A percentile compares a stretch with the other conserved stretches of the same genome.
phyloP scores from a whole-genome alignment of 2,113 vertebrate species.

The Tragelaphus imberbis region DNA sequence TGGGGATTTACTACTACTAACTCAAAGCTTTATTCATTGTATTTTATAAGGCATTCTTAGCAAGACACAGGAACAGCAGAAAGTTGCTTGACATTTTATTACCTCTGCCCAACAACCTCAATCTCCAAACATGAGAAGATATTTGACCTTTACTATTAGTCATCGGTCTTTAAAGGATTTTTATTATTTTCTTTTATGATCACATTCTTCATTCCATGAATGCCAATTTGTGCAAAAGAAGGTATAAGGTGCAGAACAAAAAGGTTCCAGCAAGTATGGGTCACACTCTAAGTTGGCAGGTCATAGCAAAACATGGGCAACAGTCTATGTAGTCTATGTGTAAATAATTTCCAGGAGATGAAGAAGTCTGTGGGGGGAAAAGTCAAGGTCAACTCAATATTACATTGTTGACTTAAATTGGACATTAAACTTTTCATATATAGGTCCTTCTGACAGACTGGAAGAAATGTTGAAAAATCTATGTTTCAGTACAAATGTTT shows the following conservation, averaged over 20 bases:
- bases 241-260: not conserved
- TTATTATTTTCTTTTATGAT: conserved; percentile 49
- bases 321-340: not conserved
- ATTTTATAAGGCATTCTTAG: conserved; percentile 29
- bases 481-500: not conserved
- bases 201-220: conserved; percentile 38
- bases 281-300: not conserved
- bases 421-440: not conserved
- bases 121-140: conserved; percentile 41
- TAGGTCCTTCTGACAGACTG: not conserved
- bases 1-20: not conserved
- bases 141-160: conserved; percentile 53
- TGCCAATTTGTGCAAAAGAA: conserved; percentile 2
- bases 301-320: not conserved
- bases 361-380: not conserved
- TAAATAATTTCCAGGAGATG: not conserved
- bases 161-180: conserved; percentile 29
- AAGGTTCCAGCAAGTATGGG: not conserved
- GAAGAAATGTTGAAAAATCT: not conserved
- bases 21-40: not conserved
- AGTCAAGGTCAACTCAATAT: not conserved
- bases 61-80: conserved; percentile 22
- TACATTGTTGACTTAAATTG: not conserved
- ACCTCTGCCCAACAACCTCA: conserved; percentile 25
- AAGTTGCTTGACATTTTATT: conserved; percentile 44